Evolutionary conservation across 2,888 invertebrate genomes (phyloP).

Genomic region (Drosophila atripex): DNA sequence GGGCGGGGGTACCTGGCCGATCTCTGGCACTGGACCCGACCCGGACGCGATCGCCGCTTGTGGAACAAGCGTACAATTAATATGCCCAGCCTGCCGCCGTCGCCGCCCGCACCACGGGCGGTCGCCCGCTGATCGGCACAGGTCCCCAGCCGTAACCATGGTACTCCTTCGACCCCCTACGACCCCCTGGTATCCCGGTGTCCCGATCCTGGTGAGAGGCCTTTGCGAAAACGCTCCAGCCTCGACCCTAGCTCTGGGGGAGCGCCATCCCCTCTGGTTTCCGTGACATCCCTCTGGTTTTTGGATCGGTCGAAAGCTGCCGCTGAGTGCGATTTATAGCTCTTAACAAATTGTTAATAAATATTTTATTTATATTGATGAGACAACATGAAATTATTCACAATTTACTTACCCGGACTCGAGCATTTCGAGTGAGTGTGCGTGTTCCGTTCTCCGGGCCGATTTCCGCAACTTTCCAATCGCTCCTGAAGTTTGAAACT

Average conservation of each 20-base stretch:
- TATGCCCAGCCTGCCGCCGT: slow-evolving; percentile 64
- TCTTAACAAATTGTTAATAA: slow-evolving; percentile 77
- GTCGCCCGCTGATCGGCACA: slow-evolving; percentile 49
- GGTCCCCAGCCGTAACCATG: slow-evolving; percentile 38
- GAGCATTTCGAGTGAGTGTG: slow-evolving; percentile 1
- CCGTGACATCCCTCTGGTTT: slow-evolving; percentile 6
- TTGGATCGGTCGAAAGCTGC: slow-evolving; percentile 45
- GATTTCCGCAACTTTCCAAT: slow-evolving; percentile 31
- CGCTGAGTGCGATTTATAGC: slow-evolving; percentile 68
- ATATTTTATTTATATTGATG: slow-evolving; percentile 78
- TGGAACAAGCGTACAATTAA: slow-evolving; percentile 77
- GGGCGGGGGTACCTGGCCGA: slow-evolving; percentile 10
- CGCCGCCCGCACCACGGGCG: slow-evolving; percentile 69
- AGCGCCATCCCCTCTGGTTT: slow-evolving; percentile 1
- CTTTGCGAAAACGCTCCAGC: slow-evolving; percentile 17
- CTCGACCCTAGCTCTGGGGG: slow-evolving; percentile 22
- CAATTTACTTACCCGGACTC: slow-evolving; percentile 56
- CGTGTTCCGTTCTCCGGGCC: slow-evolving; percentile 11
- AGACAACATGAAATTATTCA: slow-evolving; percentile 74
- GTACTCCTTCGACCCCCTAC: slow-evolving; percentile 21
- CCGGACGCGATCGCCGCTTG: slow-evolving; percentile 52
- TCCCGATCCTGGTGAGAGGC: slow-evolving; percentile 47
- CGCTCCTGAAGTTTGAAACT: slow-evolving; percentile 32
- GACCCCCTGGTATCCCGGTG: background rate
- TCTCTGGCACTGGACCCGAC: slow-evolving; percentile 32